A percentile compares a stretch with the other conserved stretches of the same genome.
phyloP scores from a whole-genome alignment of 2,113 vertebrate genomes.

The Dasyornis broadbenti region DNA sequence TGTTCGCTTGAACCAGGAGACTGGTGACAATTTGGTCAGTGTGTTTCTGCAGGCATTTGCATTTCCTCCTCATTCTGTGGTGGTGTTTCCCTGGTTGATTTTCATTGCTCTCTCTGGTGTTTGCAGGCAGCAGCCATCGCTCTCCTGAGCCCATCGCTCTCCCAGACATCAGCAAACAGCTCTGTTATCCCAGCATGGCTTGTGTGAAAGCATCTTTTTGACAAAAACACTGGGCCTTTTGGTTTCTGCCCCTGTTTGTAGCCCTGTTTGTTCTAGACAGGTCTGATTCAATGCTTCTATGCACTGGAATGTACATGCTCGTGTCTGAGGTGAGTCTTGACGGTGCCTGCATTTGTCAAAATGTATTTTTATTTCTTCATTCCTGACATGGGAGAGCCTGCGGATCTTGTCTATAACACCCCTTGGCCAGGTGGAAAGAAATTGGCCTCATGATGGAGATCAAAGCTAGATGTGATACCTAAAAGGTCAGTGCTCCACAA shows the following conservation, averaged over 20 bases:
- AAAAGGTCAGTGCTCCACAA: not conserved
- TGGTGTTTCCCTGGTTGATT: not conserved
- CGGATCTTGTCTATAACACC: not conserved
- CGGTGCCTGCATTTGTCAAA: not conserved
- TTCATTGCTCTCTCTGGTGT: not conserved
- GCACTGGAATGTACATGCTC: not conserved
- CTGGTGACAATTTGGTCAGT: not conserved
- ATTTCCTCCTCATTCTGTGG: not conserved
- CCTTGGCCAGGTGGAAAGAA: not conserved
- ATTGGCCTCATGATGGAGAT: not conserved
- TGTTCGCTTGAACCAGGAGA: not conserved
- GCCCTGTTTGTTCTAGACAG: not conserved
- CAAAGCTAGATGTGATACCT: not conserved
- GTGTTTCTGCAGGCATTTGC: not conserved
- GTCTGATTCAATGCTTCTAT: not conserved
- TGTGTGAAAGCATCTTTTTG: not conserved
- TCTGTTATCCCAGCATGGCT: not conserved
- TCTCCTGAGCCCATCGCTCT: not conserved
- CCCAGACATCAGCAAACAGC: rapidly evolving
- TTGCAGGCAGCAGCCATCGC: not conserved
- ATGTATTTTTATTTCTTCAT: not conserved
- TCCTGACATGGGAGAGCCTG: not conserved
- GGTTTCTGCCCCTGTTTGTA: not conserved
- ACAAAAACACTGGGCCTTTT: not conserved
- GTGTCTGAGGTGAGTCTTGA: not conserved